These are phyloP conservation scores for Galeruca laticollis DNA, from an alignment of 2,888 invertebrate genomes.

Conservation along the genomic window DNA sequence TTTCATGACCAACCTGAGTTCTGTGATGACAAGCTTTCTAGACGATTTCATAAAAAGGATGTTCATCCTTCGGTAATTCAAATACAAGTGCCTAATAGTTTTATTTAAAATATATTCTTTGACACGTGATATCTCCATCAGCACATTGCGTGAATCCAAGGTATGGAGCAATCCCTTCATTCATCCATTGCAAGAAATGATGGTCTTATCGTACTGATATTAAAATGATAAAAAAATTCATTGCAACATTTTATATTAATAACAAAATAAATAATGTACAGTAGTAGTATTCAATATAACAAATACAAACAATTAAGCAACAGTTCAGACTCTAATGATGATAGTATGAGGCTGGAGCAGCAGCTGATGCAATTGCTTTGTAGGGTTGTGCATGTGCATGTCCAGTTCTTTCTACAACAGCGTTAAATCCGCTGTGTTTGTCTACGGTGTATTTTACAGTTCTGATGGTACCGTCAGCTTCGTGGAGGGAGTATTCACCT, in stretches of 20 bases:
- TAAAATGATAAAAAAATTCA: too few relatives aligned
- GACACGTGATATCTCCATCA: too few relatives aligned
- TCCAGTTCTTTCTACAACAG: conserved; percentile 64
- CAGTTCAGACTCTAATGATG: conserved; percentile 31
- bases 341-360: conserved; percentile 31
- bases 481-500: conserved; percentile 71
- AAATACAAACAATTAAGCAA: conserved; percentile 20
- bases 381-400: conserved; percentile 59
- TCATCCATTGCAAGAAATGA: too few relatives aligned
- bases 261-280: conserved; percentile 4
- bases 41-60: too few relatives aligned
- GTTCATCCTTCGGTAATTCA: too few relatives aligned
- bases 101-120: too few relatives aligned
- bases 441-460: conserved; percentile 72
- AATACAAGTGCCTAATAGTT: too few relatives aligned
- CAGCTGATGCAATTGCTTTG: conserved; percentile 28
- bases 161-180: too few relatives aligned
- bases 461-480: conserved; percentile 71
- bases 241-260: conserved; percentile 11
- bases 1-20: too few relatives aligned
- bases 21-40: too few relatives aligned
- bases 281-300: neutral
- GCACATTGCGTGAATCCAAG: too few relatives aligned
- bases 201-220: too few relatives aligned
- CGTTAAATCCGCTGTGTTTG: conserved; percentile 69